phyloP scores from a whole-genome alignment of 2,888 invertebrate species.

The Nipponacmea schrenckii region DNA sequence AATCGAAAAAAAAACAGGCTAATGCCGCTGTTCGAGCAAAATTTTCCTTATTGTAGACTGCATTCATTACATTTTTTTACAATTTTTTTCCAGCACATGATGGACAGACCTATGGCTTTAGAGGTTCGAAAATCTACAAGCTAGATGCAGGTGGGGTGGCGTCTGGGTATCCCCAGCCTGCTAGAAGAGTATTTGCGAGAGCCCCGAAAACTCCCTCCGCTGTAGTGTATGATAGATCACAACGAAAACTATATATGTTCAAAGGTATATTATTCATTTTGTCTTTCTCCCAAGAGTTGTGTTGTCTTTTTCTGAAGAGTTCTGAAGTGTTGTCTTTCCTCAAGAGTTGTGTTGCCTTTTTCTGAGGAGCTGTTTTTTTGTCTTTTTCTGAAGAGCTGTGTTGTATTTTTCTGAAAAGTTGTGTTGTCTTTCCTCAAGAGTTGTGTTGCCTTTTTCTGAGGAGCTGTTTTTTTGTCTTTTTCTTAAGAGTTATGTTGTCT shows the following conservation, averaged over 20 bases:
- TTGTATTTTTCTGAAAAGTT: too few relatives aligned
- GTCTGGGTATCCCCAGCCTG: slow-evolving; percentile 46
- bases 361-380: too few relatives aligned
- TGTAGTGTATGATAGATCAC: slow-evolving; percentile 52
- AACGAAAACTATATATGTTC: slow-evolving; percentile 55
- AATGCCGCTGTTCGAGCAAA: too few relatives aligned
- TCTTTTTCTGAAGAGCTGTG: background rate
- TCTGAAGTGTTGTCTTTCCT: background rate
- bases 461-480: background rate
- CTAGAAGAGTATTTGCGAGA: slow-evolving; percentile 42
- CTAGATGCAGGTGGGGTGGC: slow-evolving; percentile 46
- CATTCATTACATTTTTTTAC: too few relatives aligned
- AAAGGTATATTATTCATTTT: slow-evolving; percentile 46
- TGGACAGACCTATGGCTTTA: slow-evolving; percentile 46
- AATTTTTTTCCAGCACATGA: slow-evolving; percentile 41
- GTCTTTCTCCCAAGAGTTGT: background rate
- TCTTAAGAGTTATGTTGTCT: background rate
- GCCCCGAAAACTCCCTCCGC: slow-evolving; percentile 53
- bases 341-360: too few relatives aligned
- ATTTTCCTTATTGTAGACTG: too few relatives aligned
- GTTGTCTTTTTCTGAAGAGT: too few relatives aligned
- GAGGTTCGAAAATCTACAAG: slow-evolving; percentile 40
- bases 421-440: background rate
- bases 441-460: too few relatives aligned
- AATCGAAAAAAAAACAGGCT: too few relatives aligned